phyloP scores from a whole-genome alignment of 2,888 invertebrate species.

The Rotaria sp. region DNA sequence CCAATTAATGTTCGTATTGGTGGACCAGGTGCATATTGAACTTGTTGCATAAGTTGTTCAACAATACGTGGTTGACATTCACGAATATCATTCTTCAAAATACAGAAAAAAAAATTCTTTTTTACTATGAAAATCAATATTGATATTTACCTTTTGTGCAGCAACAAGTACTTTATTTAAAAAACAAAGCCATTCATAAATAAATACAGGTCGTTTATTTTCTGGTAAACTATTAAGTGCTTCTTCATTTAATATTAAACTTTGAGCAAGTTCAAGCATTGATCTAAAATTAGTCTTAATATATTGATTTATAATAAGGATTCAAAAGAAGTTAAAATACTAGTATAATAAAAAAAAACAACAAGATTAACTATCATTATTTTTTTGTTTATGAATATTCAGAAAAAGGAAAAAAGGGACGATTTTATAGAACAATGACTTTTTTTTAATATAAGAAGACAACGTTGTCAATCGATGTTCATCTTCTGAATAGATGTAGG shows the following conservation, averaged over 20 bases:
- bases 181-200: conserved; percentile 95
- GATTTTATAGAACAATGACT: no score
- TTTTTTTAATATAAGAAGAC: background rate
- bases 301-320: no score
- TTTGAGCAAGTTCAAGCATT: conserved; percentile 84
- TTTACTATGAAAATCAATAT: no score
- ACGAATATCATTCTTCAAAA: conserved; percentile 83
- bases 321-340: no score
- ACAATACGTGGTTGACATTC: conserved; percentile 89
- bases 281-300: background rate
- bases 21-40: conserved; percentile 79
- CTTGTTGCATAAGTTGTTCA: conserved; percentile 79
- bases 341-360: no score
- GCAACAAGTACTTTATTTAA: conserved; percentile 86
- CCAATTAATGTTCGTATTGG: conserved; percentile 85
- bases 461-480: background rate
- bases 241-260: conserved; percentile 86
- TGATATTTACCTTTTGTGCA: conserved; percentile 87
- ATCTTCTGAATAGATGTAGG: background rate
- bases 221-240: conserved; percentile 84
- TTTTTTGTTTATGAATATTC: no score
- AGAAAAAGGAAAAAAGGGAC: no score
- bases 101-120: conserved; percentile 41
- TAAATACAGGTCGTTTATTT: conserved; percentile 85
- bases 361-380: no score